Conservation (phyloP, 2,888 invertebrate species). For the Phrixothrix hirtus region DNA sequence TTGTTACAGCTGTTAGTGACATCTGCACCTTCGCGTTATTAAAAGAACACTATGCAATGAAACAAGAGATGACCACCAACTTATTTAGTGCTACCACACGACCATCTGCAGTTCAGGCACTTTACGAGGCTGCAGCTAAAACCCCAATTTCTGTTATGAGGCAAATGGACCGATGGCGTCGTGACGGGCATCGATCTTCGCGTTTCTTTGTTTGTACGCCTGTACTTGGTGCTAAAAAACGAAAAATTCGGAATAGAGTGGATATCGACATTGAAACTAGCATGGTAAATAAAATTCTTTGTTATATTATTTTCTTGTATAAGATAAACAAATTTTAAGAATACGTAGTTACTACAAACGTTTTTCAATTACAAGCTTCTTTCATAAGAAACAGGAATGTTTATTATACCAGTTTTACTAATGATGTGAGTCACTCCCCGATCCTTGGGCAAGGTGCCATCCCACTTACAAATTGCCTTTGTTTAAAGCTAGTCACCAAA, state of each 20-base stretch:
- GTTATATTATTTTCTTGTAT: not conserved
- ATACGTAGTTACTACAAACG: no score
- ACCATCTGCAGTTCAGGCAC: conserved; percentile 73
- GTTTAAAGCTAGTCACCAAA: not conserved
- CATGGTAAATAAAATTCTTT: conserved; percentile 71
- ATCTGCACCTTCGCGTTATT: conserved; percentile 82
- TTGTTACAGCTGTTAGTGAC: conserved; percentile 85
- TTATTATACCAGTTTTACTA: conserved; percentile 3
- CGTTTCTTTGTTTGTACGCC: conserved; percentile 81
- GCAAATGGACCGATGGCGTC: conserved; percentile 69
- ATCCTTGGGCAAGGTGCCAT: not conserved
- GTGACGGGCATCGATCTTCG: conserved; percentile 66
- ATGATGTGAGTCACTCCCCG: conserved; percentile 1
- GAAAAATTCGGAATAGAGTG: conserved; percentile 68
- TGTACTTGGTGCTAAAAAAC: conserved; percentile 72
- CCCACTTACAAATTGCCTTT: not conserved
- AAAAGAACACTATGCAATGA: conserved; percentile 75
- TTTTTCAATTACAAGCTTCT: conserved; percentile 3
- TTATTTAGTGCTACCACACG: conserved; percentile 77
- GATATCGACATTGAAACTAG: conserved; percentile 86
- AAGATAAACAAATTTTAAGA: no score
- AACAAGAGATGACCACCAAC: conserved; percentile 69
- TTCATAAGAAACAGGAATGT: not conserved
- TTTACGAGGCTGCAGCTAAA: conserved; percentile 79
- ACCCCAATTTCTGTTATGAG: conserved; percentile 66